Evolutionary conservation across 2,113 vertebrate genomes (phyloP).

Genomic region (Rhizomys pruinosus): DNA sequence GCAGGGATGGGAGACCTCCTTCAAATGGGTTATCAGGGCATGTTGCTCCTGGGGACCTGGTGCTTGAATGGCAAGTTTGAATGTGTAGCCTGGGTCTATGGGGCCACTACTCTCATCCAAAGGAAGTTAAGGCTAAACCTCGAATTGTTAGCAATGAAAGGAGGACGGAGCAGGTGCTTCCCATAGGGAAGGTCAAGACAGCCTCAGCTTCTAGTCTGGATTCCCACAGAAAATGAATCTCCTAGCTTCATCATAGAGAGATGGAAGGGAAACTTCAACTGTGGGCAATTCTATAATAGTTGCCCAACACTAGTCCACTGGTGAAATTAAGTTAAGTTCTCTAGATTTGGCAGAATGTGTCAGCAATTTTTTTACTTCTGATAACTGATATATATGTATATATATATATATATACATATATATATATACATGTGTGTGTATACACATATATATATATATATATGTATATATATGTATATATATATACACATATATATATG

Average conservation of each 20-base stretch:
- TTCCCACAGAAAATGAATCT: fast-evolving
- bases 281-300: background rate
- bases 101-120: background rate
- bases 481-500: no score
- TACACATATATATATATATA: background rate
- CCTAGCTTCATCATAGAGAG: fast-evolving
- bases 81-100: fast-evolving
- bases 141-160: fast-evolving
- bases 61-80: background rate
- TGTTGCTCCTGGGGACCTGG: no score
- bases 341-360: background rate
- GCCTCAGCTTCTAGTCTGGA: no score
- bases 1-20: background rate
- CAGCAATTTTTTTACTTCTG: background rate
- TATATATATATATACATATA: background rate
- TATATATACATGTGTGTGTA: background rate
- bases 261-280: background rate
- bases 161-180: fast-evolving
- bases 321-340: background rate
- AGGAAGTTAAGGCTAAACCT: background rate
- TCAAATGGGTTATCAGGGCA: fast-evolving
- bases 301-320: no score
- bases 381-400: no score
- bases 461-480: background rate
- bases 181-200: no score